Evolutionary conservation across 2,888 invertebrate genomes (phyloP).

Genomic region (Dioctria linearis): DNA sequence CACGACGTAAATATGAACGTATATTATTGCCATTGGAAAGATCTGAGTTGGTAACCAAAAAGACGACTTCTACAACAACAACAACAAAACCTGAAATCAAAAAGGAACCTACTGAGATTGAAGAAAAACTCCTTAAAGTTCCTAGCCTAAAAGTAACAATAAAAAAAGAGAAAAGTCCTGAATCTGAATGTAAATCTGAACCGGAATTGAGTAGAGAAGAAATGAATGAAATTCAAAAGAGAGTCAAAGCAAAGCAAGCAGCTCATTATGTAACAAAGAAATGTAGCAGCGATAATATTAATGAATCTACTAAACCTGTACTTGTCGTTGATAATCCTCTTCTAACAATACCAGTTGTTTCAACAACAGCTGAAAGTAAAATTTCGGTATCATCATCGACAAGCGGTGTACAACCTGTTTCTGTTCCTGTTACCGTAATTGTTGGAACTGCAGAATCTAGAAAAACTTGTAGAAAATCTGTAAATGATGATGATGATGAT

Average conservation of each 20-base stretch:
- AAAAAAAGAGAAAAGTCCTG: constrained; percentile 55
- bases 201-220: constrained; percentile 59
- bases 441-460: constrained; percentile 53
- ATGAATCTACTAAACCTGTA: constrained; percentile 41
- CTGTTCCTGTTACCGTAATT: constrained; percentile 60
- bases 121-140: constrained; percentile 51
- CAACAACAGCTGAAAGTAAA: constrained; percentile 26
- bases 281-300: background rate
- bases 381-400: constrained; percentile 23
- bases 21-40: constrained; percentile 60
- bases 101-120: constrained; percentile 39
- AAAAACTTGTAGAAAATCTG: constrained; percentile 1
- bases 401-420: constrained; percentile 39
- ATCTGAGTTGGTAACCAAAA: constrained; percentile 57
- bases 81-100: constrained; percentile 38
- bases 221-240: constrained; percentile 59
- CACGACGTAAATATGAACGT: constrained; percentile 60
- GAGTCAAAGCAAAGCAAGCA: constrained; percentile 56
- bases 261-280: background rate
- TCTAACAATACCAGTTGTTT: constrained; percentile 39
- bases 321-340: constrained; percentile 17
- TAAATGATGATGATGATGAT: too few species aligned
- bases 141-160: constrained; percentile 56
- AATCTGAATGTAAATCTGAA: constrained; percentile 46
- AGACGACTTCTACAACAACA: background rate